Percentiles rank a stretch among this genome's conserved stretches.
Evolutionary conservation across 2,113 vertebrate genomes (phyloP).

Genomic region (Hipposideros armiger): DNA sequence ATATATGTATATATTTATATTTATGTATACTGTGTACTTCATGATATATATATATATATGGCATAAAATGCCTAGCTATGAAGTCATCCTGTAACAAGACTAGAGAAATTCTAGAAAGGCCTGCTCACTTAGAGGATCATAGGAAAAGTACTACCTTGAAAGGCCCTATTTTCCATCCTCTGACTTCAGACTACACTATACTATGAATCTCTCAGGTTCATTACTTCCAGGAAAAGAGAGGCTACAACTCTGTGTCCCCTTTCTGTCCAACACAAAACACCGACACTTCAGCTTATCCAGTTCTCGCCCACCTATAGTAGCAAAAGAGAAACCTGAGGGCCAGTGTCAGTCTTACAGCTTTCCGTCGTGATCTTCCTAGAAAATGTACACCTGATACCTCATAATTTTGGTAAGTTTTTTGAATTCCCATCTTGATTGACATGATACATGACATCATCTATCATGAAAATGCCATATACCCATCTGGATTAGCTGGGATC

Average conservation of each 20-base stretch:
- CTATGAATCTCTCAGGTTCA: background rate
- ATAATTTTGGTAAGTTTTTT: background rate
- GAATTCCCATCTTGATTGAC: background rate
- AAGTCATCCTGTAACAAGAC: conserved; percentile 7
- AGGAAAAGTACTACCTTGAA: background rate
- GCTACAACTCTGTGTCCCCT: background rate
- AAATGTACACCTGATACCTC: background rate
- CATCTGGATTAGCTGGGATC: background rate
- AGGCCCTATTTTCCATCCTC: background rate
- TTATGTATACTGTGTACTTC: background rate
- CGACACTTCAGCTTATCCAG: background rate
- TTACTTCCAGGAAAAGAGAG: background rate
- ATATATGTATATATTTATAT: background rate
- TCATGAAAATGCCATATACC: background rate
- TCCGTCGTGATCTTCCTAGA: conserved; percentile 46
- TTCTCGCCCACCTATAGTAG: background rate
- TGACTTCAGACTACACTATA: background rate
- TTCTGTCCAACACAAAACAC: background rate
- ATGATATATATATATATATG: background rate
- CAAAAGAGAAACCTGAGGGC: background rate
- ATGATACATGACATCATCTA: background rate
- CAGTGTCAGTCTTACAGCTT: background rate
- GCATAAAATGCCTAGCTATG: background rate
- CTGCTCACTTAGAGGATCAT: background rate
- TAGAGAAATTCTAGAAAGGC: background rate